Evolutionary conservation across 2,888 invertebrate species (phyloP).

Genomic region (Smittia sp.): DNA sequence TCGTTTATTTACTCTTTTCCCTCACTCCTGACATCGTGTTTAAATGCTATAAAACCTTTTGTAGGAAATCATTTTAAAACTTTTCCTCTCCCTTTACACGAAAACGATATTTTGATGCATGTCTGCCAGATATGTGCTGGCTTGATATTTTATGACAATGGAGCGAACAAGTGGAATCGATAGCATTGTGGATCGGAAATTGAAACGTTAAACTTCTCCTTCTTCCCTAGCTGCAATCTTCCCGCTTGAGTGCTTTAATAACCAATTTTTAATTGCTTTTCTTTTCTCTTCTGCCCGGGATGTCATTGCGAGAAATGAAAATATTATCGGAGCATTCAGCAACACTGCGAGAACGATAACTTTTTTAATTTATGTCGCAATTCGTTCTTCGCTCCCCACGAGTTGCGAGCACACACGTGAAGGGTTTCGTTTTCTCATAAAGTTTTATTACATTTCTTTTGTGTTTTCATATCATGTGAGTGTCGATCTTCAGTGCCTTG

Average conservation of each 20-base stretch:
- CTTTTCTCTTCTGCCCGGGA: not conserved
- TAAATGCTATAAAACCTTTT: not conserved
- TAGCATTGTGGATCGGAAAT: not conserved
- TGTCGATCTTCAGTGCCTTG: too few relatives aligned
- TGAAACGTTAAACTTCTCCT: not conserved
- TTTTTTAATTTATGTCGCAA: conserved; percentile 14
- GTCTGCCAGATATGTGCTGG: not conserved
- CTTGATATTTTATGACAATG: not conserved
- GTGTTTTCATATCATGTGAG: not conserved
- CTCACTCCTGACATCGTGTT: not conserved
- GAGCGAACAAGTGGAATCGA: not conserved
- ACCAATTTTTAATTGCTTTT: not conserved
- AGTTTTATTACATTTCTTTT: conserved; percentile 27
- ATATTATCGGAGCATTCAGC: not conserved
- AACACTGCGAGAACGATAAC: not conserved
- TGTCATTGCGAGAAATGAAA: not conserved
- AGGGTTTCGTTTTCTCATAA: conserved; percentile 8
- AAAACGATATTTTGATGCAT: not conserved
- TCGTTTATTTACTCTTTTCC: not conserved
- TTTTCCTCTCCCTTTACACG: not conserved
- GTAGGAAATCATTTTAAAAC: not conserved
- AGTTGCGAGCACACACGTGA: not conserved
- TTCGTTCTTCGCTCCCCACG: not conserved
- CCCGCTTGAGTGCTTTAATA: not conserved
- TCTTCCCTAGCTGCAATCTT: not conserved